Conservation (phyloP, 1,140 invertebrate genomes). For the Ganaspis sp. region DNA sequence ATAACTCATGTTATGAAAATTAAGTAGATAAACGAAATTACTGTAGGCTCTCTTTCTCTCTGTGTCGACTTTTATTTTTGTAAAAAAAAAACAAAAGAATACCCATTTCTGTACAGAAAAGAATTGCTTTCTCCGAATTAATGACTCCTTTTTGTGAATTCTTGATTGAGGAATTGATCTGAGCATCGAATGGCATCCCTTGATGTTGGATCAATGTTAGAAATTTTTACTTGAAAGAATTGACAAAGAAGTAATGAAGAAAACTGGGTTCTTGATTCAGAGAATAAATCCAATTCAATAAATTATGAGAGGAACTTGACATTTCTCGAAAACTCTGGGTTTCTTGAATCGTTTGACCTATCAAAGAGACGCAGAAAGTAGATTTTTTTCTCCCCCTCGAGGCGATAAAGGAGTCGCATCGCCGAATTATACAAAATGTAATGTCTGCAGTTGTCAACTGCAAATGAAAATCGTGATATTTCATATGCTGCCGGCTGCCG, state of each 20-base stretch:
- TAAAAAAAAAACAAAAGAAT: neutral
- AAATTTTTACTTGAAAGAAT: neutral
- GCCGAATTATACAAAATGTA: slow-evolving; percentile 8
- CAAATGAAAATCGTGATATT: slow-evolving; percentile 29
- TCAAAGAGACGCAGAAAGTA: neutral
- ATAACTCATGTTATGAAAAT: neutral
- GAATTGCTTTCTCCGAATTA: slow-evolving; percentile 8
- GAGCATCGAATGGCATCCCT: neutral
- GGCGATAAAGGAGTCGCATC: slow-evolving; percentile 15
- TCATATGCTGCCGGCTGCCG: slow-evolving; percentile 29
- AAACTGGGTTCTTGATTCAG: neutral
- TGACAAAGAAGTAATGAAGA: neutral
- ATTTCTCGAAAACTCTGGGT: slow-evolving; percentile 1
- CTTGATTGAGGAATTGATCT: neutral
- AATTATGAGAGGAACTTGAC: slow-evolving; percentile 5
- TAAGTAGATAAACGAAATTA: neutral
- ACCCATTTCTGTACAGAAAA: slow-evolving; percentile 11
- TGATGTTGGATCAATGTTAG: slow-evolving; percentile 1
- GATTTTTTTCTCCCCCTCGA: neutral
- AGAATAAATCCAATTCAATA: neutral
- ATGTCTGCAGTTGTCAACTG: slow-evolving; percentile 28
- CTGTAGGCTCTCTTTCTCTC: slow-evolving; percentile 24
- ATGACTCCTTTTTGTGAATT: slow-evolving; percentile 20
- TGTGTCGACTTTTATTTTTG: neutral
- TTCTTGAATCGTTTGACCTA: neutral